Evolutionary conservation across 1,140 invertebrate genomes (phyloP).

Genomic region (Drosophila nigrodunni): DNA sequence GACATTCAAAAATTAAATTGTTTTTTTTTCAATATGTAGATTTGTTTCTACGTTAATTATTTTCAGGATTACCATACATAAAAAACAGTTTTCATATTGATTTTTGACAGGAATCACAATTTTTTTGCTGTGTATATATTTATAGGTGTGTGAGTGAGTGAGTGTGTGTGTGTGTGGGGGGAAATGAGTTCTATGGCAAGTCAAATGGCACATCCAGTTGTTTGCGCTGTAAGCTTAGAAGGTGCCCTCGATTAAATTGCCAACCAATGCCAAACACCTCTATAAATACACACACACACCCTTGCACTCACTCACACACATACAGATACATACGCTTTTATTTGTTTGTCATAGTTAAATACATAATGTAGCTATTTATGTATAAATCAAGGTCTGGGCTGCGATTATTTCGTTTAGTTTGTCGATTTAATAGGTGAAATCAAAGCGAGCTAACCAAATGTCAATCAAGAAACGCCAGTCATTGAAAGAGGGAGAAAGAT

Average conservation of each 20-base stretch:
- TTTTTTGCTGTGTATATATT: no score
- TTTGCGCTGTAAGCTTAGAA: slow-evolving; percentile 16
- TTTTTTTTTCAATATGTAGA: no score
- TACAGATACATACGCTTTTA: background rate
- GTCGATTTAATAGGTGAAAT: slow-evolving; percentile 35
- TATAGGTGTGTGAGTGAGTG: slow-evolving; percentile 1
- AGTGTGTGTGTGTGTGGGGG: slow-evolving; percentile 7
- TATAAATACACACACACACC: slow-evolving; percentile 37
- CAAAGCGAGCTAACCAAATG: slow-evolving; percentile 37
- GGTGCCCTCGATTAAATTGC: slow-evolving; percentile 22
- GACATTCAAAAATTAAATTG: no score
- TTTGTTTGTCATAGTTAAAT: slow-evolving; percentile 29
- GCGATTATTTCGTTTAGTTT: slow-evolving; percentile 35
- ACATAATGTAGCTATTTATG: slow-evolving; percentile 10
- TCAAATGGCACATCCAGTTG: slow-evolving; percentile 23
- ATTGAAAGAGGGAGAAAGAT: background rate
- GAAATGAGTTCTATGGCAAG: slow-evolving; percentile 9
- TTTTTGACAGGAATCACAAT: no score
- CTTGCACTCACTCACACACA: slow-evolving; percentile 19
- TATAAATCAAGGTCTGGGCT: slow-evolving; percentile 38
- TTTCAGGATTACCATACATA: no score
- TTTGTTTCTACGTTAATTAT: no score
- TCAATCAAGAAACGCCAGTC: slow-evolving; percentile 11
- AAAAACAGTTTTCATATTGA: no score
- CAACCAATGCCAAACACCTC: slow-evolving; percentile 46